phyloP scores from a whole-genome alignment of 2,113 vertebrate species.

The Triplophysa tibetana region DNA sequence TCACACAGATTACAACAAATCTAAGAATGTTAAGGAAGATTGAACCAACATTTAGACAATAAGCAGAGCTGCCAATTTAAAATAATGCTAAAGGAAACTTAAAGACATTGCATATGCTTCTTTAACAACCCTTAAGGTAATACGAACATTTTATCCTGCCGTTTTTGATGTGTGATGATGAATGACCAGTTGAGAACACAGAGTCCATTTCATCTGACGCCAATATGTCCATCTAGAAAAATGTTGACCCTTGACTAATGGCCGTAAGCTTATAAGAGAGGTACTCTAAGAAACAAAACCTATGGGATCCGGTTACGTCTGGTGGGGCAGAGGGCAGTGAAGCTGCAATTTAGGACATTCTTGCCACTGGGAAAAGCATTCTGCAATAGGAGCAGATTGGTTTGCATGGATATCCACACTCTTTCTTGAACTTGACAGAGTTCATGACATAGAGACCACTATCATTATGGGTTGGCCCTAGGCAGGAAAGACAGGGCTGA shows the following conservation, averaged over 20 bases:
- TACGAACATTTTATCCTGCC: not conserved
- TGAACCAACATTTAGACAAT: constrained; percentile 29
- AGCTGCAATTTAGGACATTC: constrained; percentile 56
- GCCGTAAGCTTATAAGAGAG: constrained; percentile 28
- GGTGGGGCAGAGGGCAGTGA: constrained; percentile 44
- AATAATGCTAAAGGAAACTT: not conserved
- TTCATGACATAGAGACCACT: constrained; percentile 50
- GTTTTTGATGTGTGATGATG: not conserved
- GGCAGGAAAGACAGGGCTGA: constrained; percentile 34
- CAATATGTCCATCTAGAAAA: constrained; percentile 19
- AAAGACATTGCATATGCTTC: not conserved
- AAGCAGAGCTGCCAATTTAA: constrained; percentile 18
- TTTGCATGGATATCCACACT: constrained; percentile 45
- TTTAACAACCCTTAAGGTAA: not conserved
- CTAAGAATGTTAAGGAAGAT: constrained; percentile 46
- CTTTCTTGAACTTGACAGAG: constrained; percentile 48
- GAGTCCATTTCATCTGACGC: not conserved
- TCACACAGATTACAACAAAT: constrained; percentile 58
- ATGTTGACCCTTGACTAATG: constrained; percentile 37
- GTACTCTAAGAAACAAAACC: constrained; percentile 22
- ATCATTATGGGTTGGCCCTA: constrained; percentile 45
- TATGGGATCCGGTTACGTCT: constrained; percentile 51
- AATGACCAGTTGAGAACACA: not conserved
- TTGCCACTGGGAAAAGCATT: constrained; percentile 46
- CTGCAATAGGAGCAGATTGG: constrained; percentile 41